phyloP scores from a whole-genome alignment of 2,888 invertebrate genomes.

The Hydrotaea diabolus region DNA sequence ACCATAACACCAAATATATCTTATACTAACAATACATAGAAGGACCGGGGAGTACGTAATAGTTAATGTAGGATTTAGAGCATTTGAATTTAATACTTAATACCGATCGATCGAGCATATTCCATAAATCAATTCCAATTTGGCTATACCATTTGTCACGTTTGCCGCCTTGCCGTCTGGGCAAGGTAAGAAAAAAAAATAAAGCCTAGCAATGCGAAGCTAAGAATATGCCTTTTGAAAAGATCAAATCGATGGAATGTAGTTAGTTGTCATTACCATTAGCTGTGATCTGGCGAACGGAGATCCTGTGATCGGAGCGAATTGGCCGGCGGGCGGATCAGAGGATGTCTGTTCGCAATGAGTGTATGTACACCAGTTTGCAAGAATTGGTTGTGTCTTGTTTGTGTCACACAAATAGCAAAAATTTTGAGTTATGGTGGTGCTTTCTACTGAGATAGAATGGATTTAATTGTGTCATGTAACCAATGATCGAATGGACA shows the following conservation, averaged over 20 bases:
- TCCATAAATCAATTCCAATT: background rate
- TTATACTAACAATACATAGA: conserved; percentile 14
- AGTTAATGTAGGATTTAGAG: conserved; percentile 55
- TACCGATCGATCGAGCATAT: conserved; percentile 17
- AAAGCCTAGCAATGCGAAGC: too few relatives aligned
- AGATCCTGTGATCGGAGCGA: conserved; percentile 6
- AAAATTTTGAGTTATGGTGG: conserved; percentile 78
- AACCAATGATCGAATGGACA: conserved; percentile 33
- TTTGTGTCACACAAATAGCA: conserved; percentile 11
- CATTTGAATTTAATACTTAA: conserved; percentile 27
- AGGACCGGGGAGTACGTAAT: conserved; percentile 64
- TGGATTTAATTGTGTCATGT: conserved; percentile 63
- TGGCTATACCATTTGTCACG: too few relatives aligned
- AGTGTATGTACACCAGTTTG: conserved; percentile 32
- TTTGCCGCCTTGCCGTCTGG: too few relatives aligned
- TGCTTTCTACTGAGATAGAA: conserved; percentile 78
- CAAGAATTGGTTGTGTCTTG: conserved; percentile 23
- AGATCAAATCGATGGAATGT: conserved; percentile 3
- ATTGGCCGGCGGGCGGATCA: background rate
- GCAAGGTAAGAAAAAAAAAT: too few relatives aligned
- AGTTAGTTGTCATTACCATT: conserved; percentile 35
- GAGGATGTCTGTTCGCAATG: conserved; percentile 11
- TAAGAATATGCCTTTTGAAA: background rate
- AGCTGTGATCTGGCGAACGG: conserved; percentile 18
- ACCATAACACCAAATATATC: background rate